Conservation (phyloP, 2,888 invertebrate genomes). For the Coecobrya sp. region DNA sequence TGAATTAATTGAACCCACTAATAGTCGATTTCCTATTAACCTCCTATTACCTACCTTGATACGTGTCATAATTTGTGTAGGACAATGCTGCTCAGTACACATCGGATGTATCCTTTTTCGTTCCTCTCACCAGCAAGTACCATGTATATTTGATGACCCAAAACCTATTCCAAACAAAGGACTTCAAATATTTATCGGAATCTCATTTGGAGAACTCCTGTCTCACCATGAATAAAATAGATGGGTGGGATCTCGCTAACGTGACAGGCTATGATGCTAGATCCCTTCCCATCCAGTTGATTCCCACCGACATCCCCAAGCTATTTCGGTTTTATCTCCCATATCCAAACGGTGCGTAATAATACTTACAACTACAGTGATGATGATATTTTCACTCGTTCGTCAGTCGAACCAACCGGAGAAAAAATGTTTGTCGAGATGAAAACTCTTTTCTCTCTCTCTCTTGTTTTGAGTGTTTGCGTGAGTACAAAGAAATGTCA, state of each 20-base stretch:
- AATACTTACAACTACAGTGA: not conserved
- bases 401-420: too few relatives aligned
- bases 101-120: not conserved
- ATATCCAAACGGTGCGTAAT: slow-evolving; percentile 24
- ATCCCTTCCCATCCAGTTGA: slow-evolving; percentile 1
- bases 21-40: not conserved
- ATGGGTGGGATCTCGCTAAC: slow-evolving; percentile 55
- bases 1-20: too few relatives aligned
- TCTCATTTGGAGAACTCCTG: slow-evolving; percentile 56
- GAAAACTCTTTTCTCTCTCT: not conserved
- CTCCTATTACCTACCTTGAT: not conserved
- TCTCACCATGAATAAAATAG: slow-evolving; percentile 31
- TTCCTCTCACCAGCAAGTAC: slow-evolving; percentile 41
- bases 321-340: slow-evolving; percentile 56
- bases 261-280: slow-evolving; percentile 45
- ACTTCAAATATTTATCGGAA: slow-evolving; percentile 56
- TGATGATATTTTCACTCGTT: slow-evolving; percentile 12
- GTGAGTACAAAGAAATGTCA: slow-evolving; percentile 24
- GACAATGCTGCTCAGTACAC: slow-evolving; percentile 29
- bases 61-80: slow-evolving; percentile 1
- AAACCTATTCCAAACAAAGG: slow-evolving; percentile 39
- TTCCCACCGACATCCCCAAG: slow-evolving; percentile 45
- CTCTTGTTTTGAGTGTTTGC: not conserved
- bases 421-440: not conserved
- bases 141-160: slow-evolving; percentile 30